These are phyloP conservation scores for Motacilla tschutschensis DNA, from an alignment of 2,113 vertebrate species.

Conservation along the genomic window DNA sequence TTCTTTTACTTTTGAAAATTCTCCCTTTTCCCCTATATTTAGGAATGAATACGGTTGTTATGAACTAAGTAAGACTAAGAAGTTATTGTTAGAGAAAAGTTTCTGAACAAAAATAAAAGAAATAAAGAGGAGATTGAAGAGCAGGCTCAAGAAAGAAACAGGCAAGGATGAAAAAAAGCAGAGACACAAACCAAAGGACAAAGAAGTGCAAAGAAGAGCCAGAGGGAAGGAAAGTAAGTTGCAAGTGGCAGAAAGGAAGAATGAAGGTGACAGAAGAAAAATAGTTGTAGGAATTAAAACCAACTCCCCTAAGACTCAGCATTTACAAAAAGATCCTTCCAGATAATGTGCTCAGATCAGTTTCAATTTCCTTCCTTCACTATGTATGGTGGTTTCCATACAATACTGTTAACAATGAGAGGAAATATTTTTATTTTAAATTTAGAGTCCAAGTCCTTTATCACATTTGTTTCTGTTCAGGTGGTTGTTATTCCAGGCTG, in stretches of 20 bases:
- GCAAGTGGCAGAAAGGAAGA: background rate
- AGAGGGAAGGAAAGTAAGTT: background rate
- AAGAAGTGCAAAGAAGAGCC: background rate
- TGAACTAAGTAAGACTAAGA: background rate
- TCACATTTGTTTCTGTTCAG: background rate
- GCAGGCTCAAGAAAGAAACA: background rate
- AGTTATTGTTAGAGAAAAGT: background rate
- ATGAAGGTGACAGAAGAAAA: conserved; percentile 5
- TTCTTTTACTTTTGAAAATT: background rate
- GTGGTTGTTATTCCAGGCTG: background rate
- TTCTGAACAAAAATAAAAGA: background rate
- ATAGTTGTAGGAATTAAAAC: background rate
- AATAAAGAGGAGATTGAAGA: background rate
- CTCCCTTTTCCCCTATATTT: background rate
- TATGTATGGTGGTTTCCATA: background rate
- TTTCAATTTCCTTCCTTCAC: background rate
- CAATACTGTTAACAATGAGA: background rate
- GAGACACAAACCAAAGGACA: background rate
- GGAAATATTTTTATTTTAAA: background rate
- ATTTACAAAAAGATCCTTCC: background rate
- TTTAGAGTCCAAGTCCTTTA: background rate
- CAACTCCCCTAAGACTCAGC: background rate
- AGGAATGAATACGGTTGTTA: background rate
- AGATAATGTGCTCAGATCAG: background rate
- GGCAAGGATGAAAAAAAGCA: background rate